Percentiles rank a stretch among this genome's conserved stretches.
Evolutionary conservation across 2,797 vertebrate genomes (phyloP).

Genomic region (Lepidocolaptes lacrymiger): DNA sequence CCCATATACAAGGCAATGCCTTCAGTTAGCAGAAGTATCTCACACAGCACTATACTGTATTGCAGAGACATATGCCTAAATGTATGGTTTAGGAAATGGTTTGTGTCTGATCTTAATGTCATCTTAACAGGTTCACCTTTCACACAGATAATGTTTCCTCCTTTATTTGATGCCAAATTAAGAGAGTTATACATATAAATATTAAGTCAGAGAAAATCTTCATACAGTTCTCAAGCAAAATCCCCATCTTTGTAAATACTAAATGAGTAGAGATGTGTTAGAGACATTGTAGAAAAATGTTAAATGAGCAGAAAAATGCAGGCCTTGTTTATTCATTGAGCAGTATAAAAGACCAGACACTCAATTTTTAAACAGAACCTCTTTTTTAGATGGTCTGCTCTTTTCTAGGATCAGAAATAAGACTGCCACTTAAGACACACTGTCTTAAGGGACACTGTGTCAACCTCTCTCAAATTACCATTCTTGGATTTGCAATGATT

Average conservation of each 20-base stretch:
- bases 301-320: slow-evolving; percentile 16
- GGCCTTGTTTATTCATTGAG: slow-evolving; percentile 30
- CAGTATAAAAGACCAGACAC: neutral
- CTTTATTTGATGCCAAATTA: neutral
- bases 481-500: neutral
- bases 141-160: neutral
- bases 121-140: neutral
- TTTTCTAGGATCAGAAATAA: slow-evolving; percentile 30
- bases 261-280: slow-evolving; percentile 17
- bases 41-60: neutral
- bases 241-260: neutral
- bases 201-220: neutral
- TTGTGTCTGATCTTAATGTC: neutral
- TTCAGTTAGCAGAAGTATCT: neutral
- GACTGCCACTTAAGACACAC: neutral
- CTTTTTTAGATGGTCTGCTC: neutral
- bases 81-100: neutral
- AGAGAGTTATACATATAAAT: neutral
- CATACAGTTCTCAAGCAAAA: slow-evolving; percentile 1
- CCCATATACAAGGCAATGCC: neutral
- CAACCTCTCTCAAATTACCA: neutral
- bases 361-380: slow-evolving; percentile 7
- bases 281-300: neutral
- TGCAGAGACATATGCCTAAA: neutral
- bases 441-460: neutral